Conservation (phyloP, 2,888 invertebrate species). For the Pyrrhosoma nymphula region DNA sequence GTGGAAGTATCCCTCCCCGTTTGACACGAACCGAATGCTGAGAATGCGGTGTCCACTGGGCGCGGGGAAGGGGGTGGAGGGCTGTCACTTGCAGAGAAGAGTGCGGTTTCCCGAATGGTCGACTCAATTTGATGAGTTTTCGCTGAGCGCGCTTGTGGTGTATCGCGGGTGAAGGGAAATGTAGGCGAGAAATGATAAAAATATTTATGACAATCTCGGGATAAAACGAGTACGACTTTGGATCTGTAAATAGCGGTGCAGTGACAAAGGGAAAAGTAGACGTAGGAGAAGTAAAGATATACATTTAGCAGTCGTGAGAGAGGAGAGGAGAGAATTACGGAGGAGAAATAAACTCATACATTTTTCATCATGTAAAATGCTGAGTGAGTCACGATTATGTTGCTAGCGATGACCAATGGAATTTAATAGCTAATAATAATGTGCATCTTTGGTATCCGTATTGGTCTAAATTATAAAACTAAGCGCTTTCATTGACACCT, state of each 20-base stretch:
- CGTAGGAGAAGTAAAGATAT: background rate
- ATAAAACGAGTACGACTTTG: background rate
- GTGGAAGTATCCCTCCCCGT: background rate
- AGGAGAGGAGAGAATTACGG: too few species aligned
- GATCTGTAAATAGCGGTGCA: background rate
- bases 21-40: background rate
- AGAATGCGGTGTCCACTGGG: background rate
- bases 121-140: slow-evolving; percentile 53
- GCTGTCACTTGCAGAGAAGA: slow-evolving; percentile 49
- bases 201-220: background rate
- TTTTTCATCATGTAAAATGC: too few species aligned
- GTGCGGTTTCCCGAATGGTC: slow-evolving; percentile 49
- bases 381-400: too few species aligned
- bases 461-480: too few species aligned
- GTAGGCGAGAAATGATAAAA: background rate
- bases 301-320: background rate
- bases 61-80: too few species aligned
- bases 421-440: too few species aligned
- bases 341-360: too few species aligned
- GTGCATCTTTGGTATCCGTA: too few species aligned
- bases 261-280: background rate
- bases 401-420: too few species aligned
- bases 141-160: slow-evolving; percentile 4
- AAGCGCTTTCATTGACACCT: too few species aligned
- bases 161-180: background rate